Evolutionary conservation across 2,888 invertebrate genomes (phyloP).

Genomic region (Trichopria drosophilae): DNA sequence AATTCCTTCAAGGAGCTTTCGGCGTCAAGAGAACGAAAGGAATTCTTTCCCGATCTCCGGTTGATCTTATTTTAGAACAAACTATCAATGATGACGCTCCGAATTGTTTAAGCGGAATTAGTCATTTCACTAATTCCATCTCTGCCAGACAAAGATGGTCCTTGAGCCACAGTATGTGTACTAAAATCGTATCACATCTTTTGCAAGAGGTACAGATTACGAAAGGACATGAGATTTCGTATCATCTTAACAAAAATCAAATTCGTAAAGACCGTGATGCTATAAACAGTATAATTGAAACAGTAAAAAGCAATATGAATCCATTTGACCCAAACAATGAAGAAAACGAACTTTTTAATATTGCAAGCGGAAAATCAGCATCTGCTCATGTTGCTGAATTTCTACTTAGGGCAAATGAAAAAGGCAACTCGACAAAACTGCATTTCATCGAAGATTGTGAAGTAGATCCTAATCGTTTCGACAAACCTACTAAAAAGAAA

Average conservation of each 20-base stretch:
- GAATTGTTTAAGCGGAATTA: slow-evolving; percentile 17
- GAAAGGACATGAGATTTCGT: slow-evolving; percentile 41
- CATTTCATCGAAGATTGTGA: slow-evolving; percentile 41
- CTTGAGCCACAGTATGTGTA: not conserved
- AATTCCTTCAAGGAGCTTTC: no score
- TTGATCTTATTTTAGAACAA: slow-evolving; percentile 24
- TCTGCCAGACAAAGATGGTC: slow-evolving; percentile 13
- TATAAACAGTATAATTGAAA: slow-evolving; percentile 34
- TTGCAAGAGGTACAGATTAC: slow-evolving; percentile 34
- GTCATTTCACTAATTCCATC: slow-evolving; percentile 26
- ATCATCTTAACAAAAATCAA: slow-evolving; percentile 31
- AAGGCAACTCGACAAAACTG: slow-evolving; percentile 36
- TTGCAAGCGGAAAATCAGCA: slow-evolving; percentile 48
- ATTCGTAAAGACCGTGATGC: slow-evolving; percentile 38
- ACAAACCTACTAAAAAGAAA: slow-evolving; percentile 40
- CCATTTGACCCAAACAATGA: slow-evolving; percentile 38
- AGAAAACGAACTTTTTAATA: slow-evolving; percentile 38
- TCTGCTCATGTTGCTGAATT: slow-evolving; percentile 43
- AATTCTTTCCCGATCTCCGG: slow-evolving; percentile 20
- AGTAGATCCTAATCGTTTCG: slow-evolving; percentile 37
- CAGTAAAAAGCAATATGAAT: slow-evolving; percentile 37
- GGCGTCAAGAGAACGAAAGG: slow-evolving; percentile 25
- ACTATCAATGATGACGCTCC: slow-evolving; percentile 30
- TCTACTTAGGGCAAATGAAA: slow-evolving; percentile 38
- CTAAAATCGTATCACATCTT: slow-evolving; percentile 29